Base-by-base conservation (phyloP, 2,113 vertebrate species). In the Tupaia tana region DNA sequence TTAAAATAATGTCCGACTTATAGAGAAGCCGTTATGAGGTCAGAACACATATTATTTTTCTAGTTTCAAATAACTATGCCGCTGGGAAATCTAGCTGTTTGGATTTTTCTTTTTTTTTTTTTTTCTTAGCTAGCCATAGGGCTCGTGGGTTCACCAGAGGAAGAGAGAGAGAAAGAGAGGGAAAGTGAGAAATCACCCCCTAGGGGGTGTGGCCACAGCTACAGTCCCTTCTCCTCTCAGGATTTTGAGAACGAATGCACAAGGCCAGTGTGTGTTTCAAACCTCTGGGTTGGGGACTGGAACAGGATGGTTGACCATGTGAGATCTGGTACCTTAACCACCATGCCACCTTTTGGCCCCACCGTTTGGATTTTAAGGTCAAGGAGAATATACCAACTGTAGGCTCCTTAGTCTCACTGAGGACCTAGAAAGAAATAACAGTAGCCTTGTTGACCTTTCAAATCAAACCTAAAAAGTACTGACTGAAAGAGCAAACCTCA, bases 401-500 rank as follows among this genome's bases (percentile, higher is more conserved):
- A 61, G 8, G 52, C 8, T 73, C 19, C 34, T 59, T 15, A 15
- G 6, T 43, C 43, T 93, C 12, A 58, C 58, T 29, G 54, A 92
- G 59, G 59, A 92, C n/a, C 22, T 74, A 25, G 79, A 85, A 88
- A 91, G 87, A 92, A 93, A 34, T 13, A 86, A 24, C 18, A 43
- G 16, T 34, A 58, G 29, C 34, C 82, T 9, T 22, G 25, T 10
- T 88, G 73, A 43, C 11, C 56, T 86, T 91, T 52, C 74, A 95
- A 95, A 86, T 77, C 15, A 78, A 27, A 86, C 78, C n/a, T 83
- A 52, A 90, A 94, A 86, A 70, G 14, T 56, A 7, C 25, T 83
- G 11, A 16, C 66, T 91, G 31, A 89, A 58, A 84, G 74, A 83
- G 34, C 56, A 89, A 84, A 85, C 16, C 20, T 43, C 64, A 56